A percentile compares a stretch with the other conserved stretches of the same genome.
Evolutionary conservation across 2,888 invertebrate genomes (phyloP).

Genomic region (Latrodectus elegans): DNA sequence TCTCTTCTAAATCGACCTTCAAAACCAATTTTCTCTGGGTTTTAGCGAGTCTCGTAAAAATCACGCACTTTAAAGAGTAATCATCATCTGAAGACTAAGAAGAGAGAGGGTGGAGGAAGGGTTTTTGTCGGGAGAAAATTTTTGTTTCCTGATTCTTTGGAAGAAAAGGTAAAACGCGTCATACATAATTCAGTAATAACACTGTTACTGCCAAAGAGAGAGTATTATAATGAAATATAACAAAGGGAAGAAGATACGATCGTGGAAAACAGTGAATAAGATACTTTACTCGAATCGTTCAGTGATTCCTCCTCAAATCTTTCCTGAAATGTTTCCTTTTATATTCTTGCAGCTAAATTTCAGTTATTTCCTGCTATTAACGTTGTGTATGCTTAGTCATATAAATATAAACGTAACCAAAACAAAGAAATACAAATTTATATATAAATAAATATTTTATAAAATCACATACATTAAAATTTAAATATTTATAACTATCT

Average conservation of each 20-base stretch:
- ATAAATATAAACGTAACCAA: no score
- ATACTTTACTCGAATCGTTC: no score
- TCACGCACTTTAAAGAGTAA: constrained; percentile 51
- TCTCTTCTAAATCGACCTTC: constrained; percentile 35
- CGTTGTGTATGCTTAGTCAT: no score
- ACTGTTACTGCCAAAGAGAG: constrained; percentile 18
- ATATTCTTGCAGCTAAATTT: no score
- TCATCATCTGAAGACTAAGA: constrained; percentile 12
- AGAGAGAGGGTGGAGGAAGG: neutral
- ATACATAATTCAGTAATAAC: constrained; percentile 52
- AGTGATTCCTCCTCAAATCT: no score
- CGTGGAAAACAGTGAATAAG: neutral
- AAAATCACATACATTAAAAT: no score
- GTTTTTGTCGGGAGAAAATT: neutral
- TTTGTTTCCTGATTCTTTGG: neutral
- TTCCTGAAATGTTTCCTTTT: no score
- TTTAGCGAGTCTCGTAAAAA: constrained; percentile 50
- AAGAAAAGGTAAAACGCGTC: constrained; percentile 22
- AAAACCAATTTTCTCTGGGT: constrained; percentile 42
- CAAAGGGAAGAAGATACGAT: neutral
- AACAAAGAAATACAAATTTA: no score
- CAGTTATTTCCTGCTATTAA: no score
- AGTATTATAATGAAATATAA: neutral
- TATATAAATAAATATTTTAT: no score
- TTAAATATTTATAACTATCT: no score